Evolutionary conservation across 2,797 vertebrate species (phyloP), one percentile per base, ranked within the genome.

Genomic region (Prionace glauca): DNA sequence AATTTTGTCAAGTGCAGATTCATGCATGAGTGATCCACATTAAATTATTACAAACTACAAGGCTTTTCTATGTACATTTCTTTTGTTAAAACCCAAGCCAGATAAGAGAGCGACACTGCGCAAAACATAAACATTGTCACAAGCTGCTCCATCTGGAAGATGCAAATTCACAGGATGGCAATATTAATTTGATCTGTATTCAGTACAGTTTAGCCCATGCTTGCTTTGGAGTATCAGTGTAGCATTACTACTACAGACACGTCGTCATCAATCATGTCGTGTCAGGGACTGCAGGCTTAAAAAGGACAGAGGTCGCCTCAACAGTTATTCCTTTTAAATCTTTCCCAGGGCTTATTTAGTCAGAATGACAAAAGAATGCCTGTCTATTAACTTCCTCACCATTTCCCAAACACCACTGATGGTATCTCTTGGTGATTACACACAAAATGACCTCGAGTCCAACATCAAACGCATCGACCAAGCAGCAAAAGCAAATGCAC

Each of bases 371-470:
- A 50, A 32, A 56, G 93, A 95, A 95, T 95, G 41, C 90, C 65
- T 60, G 71, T 74, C 71, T n/a, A 95, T 95, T 95, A 95, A 60
- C 65, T 94, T 71, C 65, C 67, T 74, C 72, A 56, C 69, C 93
- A 95, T 74, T 77, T 74, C 71, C 93, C 93, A 77, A 95, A 95
- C 29, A 95, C 45, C 45, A 60, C 24, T 94, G 93, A 72, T 56
- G 29, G 22, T 50, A 72, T 94, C 72, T 50, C 71, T 22, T 45
- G 50, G 77, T 36, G 18, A 77, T 56, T 74, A n/a, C 41, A 95
- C 93, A 74, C 50, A 72, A 71, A 77, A 41, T 77, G 45, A 77
- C 71, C 93, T 74, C 11, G 45, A 56, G 71, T 77, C 71, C 71
- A 60, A 95, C 36, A 95, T 77, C 93, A 77, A 95, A 77, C 41